Conservation (phyloP, 35 echinoderm and acorn worm genomes). For the Apostichopus japonicus region DNA sequence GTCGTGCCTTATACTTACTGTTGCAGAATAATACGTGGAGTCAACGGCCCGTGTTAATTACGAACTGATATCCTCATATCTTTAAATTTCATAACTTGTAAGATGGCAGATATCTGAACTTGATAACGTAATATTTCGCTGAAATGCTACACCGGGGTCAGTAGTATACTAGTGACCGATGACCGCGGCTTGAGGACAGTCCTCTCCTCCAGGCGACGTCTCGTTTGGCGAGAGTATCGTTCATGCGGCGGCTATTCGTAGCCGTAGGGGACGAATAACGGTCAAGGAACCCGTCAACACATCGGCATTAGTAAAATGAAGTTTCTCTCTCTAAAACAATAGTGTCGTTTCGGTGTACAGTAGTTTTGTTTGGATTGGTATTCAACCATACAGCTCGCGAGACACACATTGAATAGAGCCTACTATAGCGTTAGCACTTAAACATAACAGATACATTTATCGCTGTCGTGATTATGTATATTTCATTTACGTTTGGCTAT, state of each 20-base stretch:
- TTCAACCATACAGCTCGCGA: no score
- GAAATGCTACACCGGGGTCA: not conserved
- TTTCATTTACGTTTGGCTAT: no score
- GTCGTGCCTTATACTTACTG: no score
- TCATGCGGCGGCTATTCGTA: not conserved
- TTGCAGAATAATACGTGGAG: no score
- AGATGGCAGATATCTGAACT: not conserved
- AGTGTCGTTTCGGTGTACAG: no score
- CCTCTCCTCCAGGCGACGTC: not conserved
- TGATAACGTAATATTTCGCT: not conserved
- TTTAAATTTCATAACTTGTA: not conserved
- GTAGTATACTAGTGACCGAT: not conserved
- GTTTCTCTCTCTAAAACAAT: not conserved
- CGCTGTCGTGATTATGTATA: no score
- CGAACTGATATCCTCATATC: not conserved
- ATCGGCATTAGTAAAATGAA: not conserved
- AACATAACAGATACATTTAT: no score
- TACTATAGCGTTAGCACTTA: no score
- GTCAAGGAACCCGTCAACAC: constrained; percentile 36
- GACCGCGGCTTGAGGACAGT: not conserved
- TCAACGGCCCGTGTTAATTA: not conserved
- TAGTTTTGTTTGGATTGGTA: no score
- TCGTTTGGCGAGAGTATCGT: not conserved
- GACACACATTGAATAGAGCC: no score
- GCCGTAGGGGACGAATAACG: not conserved